Evolutionary conservation across 2,113 vertebrate genomes (phyloP).

Genomic region (Thomomys bottae): DNA sequence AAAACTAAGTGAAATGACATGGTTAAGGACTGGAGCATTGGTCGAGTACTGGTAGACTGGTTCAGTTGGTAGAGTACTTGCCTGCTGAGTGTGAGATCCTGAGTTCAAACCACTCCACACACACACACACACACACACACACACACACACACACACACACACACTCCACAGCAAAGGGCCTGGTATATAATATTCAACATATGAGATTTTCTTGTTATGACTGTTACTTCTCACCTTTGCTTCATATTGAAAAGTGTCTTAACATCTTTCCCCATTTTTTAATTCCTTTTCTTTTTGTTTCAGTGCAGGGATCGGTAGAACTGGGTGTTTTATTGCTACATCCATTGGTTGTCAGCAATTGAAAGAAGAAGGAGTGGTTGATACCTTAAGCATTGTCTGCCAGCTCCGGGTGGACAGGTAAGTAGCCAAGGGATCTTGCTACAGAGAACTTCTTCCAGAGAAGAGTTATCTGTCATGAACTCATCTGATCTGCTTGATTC

Average conservation of each 20-base stretch:
- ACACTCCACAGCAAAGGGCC: background rate
- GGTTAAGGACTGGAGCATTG: background rate
- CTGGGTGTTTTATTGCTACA: conserved; percentile 97
- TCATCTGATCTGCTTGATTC: background rate
- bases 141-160: too few species aligned
- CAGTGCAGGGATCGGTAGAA: conserved; percentile 98
- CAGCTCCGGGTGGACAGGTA: conserved; percentile 95
- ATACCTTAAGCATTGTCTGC: conserved; percentile 94
- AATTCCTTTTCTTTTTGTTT: conserved; percentile 66
- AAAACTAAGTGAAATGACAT: background rate
- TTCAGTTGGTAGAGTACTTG: too few species aligned
- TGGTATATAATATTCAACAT: background rate
- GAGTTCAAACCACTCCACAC: too few species aligned
- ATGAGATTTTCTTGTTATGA: background rate
- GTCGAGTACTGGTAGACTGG: too few species aligned
- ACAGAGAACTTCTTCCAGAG: background rate
- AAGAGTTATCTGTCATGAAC: accelerated
- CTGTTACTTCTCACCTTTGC: background rate
- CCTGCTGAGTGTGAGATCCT: too few species aligned
- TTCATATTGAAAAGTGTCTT: background rate
- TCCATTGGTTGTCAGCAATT: conserved; percentile 95
- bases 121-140: too few species aligned
- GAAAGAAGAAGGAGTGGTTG: conserved; percentile 91
- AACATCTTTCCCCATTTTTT: background rate
- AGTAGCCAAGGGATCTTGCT: conserved; percentile 32